Percentiles rank a stretch among this genome's conserved stretches.
phyloP scores from a whole-genome alignment of 2,888 invertebrate genomes.

The Slavum lentiscoides region DNA sequence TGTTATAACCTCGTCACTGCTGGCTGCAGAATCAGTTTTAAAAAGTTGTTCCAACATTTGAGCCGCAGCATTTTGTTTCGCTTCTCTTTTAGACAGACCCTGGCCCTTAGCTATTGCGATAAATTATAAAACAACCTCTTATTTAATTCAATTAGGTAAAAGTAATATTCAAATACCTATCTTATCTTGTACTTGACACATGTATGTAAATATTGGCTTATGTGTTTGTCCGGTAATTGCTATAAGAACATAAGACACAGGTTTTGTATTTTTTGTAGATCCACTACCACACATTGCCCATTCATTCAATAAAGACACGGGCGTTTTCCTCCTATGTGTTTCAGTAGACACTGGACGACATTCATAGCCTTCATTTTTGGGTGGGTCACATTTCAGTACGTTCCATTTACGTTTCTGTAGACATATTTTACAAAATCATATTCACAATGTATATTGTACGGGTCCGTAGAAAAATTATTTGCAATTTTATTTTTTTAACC shows the following conservation, averaged over 20 bases:
- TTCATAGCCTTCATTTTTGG: not conserved
- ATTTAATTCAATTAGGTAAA: not conserved
- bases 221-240: conserved; percentile 17
- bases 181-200: conserved; percentile 12
- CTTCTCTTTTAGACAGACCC: conserved; percentile 28
- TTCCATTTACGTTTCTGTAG: too few species aligned
- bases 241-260: not conserved
- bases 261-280: not conserved
- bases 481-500: too few species aligned
- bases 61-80: conserved; percentile 39
- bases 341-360: not conserved
- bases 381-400: not conserved
- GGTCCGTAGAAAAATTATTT: too few species aligned
- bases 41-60: not conserved
- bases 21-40: not conserved
- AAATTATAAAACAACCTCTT: not conserved
- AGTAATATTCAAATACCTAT: conserved; percentile 17
- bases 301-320: conserved; percentile 34
- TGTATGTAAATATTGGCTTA: conserved; percentile 37
- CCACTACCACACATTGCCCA: conserved; percentile 5
- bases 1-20: conserved; percentile 12
- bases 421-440: not conserved
- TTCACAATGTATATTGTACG: not conserved
- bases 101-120: conserved; percentile 7
- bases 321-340: conserved; percentile 18